Evolutionary conservation across 2,113 vertebrate species (phyloP).

Genomic region (Struthidea cinerea): DNA sequence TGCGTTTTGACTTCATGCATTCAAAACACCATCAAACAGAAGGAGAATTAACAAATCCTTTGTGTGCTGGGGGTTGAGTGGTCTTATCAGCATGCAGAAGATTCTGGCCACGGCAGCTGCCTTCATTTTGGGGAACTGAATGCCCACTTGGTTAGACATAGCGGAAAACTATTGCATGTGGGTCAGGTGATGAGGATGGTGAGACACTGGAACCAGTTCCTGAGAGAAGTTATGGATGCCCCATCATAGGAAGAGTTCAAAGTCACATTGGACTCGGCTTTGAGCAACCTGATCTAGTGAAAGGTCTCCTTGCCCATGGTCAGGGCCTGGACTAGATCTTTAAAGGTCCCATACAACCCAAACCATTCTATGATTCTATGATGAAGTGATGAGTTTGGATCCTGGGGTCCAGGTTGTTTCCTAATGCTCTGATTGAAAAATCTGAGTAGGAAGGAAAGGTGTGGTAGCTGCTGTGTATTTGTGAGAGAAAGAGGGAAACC

Average conservation of each 20-base stretch:
- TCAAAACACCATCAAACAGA: neutral
- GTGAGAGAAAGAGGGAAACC: neutral
- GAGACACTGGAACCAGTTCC: neutral
- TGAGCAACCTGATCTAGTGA: neutral
- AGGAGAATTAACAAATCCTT: neutral
- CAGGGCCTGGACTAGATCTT: neutral
- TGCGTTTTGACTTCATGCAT: neutral
- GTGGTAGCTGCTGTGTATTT: neutral
- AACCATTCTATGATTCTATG: neutral
- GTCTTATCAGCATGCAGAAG: neutral
- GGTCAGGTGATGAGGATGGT: neutral
- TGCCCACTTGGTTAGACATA: neutral
- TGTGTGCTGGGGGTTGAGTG: neutral
- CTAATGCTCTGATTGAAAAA: neutral
- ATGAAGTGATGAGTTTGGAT: neutral
- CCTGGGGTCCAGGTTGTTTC: neutral
- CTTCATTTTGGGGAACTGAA: neutral
- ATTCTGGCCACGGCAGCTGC: neutral
- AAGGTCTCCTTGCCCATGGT: neutral
- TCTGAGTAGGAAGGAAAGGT: neutral
- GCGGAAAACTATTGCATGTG: neutral
- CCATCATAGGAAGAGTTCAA: neutral
- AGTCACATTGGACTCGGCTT: neutral
- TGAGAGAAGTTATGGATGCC: neutral
- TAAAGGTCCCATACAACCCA: neutral